Percentiles rank a stretch among this genome's conserved stretches.
Evolutionary conservation across 2,888 invertebrate species (phyloP).

Genomic region (Drosophila mercatorum): DNA sequence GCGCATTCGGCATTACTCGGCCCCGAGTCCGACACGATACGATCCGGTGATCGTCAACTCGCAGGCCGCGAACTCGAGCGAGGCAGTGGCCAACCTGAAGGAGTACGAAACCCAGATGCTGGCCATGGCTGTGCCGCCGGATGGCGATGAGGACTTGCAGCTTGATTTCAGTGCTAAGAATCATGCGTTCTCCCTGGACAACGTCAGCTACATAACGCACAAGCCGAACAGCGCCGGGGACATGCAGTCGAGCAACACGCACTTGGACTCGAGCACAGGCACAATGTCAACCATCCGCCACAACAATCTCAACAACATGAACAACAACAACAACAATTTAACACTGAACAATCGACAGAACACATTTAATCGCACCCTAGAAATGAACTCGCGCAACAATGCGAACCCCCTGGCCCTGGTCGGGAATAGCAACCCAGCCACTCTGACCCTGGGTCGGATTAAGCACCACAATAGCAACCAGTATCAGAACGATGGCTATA

Average conservation of each 20-base stretch:
- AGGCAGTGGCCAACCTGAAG: constrained; percentile 88
- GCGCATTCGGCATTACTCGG: constrained; percentile 90
- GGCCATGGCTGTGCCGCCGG: constrained; percentile 95
- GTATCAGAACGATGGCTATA: constrained; percentile 84
- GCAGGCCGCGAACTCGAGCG: constrained; percentile 85
- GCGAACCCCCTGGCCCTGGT: constrained; percentile 83
- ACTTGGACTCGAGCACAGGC: constrained; percentile 93
- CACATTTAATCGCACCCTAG: constrained; percentile 84
- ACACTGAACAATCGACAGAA: constrained; percentile 84
- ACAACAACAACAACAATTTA: constrained; percentile 77
- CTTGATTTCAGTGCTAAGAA: constrained; percentile 94
- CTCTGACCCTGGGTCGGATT: constrained; percentile 83
- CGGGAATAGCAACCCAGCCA: constrained; percentile 80
- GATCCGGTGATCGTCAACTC: constrained; percentile 87
- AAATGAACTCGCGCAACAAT: constrained; percentile 84
- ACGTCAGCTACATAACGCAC: constrained; percentile 94
- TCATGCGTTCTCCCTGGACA: constrained; percentile 94
- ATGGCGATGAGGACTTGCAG: constrained; percentile 92
- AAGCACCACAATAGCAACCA: constrained; percentile 84
- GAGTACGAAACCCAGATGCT: constrained; percentile 97
- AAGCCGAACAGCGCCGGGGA: constrained; percentile 86
- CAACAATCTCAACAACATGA: constrained; percentile 82
- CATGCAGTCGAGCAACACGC: constrained; percentile 91
- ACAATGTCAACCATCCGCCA: constrained; percentile 87
- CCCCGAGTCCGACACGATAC: constrained; percentile 88